Percentiles rank a stretch among this genome's conserved stretches.
Conservation (phyloP, 2,888 invertebrate species). For the Drosophila planitibia region DNA sequence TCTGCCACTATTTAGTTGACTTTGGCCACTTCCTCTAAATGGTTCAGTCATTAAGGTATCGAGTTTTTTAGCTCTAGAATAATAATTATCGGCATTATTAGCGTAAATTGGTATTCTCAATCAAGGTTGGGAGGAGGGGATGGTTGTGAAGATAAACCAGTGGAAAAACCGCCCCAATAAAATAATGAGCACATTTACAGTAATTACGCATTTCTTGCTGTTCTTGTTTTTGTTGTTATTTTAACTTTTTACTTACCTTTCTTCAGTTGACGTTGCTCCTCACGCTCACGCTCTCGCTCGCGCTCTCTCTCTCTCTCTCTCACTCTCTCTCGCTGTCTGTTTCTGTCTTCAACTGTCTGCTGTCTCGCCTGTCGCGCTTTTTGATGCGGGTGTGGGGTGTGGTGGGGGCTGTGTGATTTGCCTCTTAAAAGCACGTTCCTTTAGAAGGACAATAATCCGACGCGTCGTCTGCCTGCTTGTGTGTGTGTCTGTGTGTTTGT, state of each 20-base stretch:
- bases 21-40: not conserved
- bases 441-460: constrained; percentile 62
- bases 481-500: constrained; percentile 38
- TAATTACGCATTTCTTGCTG: constrained; percentile 19
- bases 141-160: not conserved
- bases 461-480: constrained; percentile 47
- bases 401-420: constrained; percentile 25
- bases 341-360: not conserved
- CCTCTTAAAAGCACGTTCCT: constrained; percentile 66
- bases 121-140: not conserved
- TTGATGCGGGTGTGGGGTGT: not conserved
- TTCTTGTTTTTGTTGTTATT: constrained; percentile 16
- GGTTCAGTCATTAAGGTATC: not conserved
- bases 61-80: not conserved
- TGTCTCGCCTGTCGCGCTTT: constrained; percentile 17
- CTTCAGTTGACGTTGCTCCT: constrained; percentile 18
- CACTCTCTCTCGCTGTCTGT: not conserved
- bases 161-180: not conserved
- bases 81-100: constrained; percentile 8
- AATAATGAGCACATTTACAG: constrained; percentile 13
- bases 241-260: constrained; percentile 41
- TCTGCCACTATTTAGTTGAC: not conserved
- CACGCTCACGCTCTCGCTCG: not conserved
- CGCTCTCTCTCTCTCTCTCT: not conserved
- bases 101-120: constrained; percentile 5